Percentiles rank a stretch among this genome's conserved stretches.
Evolutionary conservation across 2,888 invertebrate genomes (phyloP).

Genomic region (Mythimna albipuncta): DNA sequence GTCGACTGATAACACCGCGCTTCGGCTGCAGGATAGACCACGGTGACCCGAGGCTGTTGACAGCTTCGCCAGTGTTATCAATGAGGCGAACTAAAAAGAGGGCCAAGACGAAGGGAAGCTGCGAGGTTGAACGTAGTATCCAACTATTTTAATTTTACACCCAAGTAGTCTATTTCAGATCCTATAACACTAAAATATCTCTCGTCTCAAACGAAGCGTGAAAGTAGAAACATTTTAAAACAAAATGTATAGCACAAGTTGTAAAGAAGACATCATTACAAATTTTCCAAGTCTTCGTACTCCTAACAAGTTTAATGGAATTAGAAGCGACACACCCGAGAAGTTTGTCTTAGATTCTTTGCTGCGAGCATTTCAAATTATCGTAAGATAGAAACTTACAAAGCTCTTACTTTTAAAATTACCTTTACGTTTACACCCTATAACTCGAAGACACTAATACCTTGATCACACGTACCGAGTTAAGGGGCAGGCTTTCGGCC

Average conservation of each 20-base stretch:
- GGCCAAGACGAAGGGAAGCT: too few species aligned
- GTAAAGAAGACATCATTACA: constrained; percentile 38
- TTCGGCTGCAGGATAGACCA: too few species aligned
- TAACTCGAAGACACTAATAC: neutral
- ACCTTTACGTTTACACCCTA: neutral
- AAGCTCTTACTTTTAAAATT: neutral
- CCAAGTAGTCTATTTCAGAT: neutral
- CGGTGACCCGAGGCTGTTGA: too few species aligned
- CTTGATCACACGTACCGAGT: too few species aligned
- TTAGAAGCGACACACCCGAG: constrained; percentile 28
- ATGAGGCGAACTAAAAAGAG: too few species aligned
- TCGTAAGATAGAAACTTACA: neutral
- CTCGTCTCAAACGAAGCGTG: neutral
- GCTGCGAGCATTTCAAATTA: constrained; percentile 6
- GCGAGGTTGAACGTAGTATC: neutral
- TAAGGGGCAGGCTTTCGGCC: too few species aligned
- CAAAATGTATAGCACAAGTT: constrained; percentile 31
- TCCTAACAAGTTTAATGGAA: constrained; percentile 14
- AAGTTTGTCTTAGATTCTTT: constrained; percentile 20
- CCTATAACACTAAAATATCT: constrained; percentile 10
- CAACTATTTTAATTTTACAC: neutral
- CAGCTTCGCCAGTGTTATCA: too few species aligned
- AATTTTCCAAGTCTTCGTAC: constrained; percentile 20
- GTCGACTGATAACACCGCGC: too few species aligned
- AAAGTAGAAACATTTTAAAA: constrained; percentile 33